Conservation (phyloP, 2,113 vertebrate species). For the Aleadryas rufinucha region DNA sequence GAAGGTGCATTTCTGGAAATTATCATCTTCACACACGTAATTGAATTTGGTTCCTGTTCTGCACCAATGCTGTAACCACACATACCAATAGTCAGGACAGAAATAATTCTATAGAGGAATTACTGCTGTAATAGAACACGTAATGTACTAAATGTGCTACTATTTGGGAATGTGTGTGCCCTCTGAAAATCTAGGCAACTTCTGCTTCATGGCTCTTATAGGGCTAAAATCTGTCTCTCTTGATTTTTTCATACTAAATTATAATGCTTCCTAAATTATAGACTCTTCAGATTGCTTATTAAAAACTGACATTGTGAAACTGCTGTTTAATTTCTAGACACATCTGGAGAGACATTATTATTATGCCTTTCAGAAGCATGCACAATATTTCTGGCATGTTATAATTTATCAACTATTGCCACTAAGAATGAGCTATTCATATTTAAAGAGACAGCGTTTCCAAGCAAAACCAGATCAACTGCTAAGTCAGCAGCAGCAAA, state of each 20-base stretch:
- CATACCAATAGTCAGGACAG: not conserved
- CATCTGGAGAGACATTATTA: not conserved
- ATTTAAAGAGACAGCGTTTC: not conserved
- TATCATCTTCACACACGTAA: not conserved
- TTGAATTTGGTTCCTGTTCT: not conserved
- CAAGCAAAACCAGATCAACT: not conserved
- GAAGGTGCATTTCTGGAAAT: not conserved
- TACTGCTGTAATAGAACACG: not conserved
- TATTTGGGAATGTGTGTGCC: not conserved
- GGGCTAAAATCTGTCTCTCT: not conserved
- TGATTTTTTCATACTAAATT: not conserved
- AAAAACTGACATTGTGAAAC: constrained; percentile 4
- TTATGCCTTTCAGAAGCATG: not conserved
- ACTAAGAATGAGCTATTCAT: not conserved
- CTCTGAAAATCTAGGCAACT: not conserved
- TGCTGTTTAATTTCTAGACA: not conserved
- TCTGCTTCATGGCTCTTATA: not conserved
- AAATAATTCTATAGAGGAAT: not conserved
- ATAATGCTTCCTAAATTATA: not conserved
- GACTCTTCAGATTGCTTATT: not conserved
- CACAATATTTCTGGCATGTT: not conserved
- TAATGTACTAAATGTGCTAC: not conserved
- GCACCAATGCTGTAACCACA: not conserved
- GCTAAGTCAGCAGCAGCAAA: not conserved
- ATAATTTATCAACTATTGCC: not conserved